Evolutionary conservation across 2,797 vertebrate species (phyloP).

Genomic region (Danio kyathit): DNA sequence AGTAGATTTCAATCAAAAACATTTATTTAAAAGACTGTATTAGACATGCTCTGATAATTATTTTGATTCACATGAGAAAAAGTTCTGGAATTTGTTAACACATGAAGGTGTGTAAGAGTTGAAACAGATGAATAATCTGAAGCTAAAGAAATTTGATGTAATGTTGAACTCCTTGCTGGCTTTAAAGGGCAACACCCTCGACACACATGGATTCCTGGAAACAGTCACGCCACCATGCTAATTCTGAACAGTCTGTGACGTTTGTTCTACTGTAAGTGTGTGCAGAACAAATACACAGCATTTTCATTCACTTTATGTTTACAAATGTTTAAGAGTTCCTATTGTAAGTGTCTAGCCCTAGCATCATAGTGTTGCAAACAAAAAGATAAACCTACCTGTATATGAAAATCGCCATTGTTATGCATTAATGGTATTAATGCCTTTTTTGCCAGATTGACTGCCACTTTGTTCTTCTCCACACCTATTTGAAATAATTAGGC

Average conservation of each 20-base stretch:
- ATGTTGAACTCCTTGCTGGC: constrained; percentile 7
- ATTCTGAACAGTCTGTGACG: constrained; percentile 50
- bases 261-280: constrained; percentile 50
- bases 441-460: too few relatives aligned
- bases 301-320: constrained; percentile 55
- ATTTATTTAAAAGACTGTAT: too few relatives aligned
- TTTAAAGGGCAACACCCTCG: constrained; percentile 41
- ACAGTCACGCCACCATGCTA: constrained; percentile 45
- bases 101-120: constrained; percentile 30
- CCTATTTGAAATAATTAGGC: too few relatives aligned
- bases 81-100: neutral
- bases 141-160: constrained; percentile 2
- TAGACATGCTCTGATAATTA: neutral
- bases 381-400: neutral
- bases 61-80: neutral
- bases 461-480: too few relatives aligned
- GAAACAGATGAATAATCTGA: constrained; percentile 24
- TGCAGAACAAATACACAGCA: constrained; percentile 48
- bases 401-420: neutral
- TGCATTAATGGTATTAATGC: neutral
- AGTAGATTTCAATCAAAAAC: too few relatives aligned
- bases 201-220: constrained; percentile 33
- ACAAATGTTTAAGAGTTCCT: constrained; percentile 49
- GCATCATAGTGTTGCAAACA: neutral
- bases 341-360: constrained; percentile 60